These are phyloP conservation scores for Synanceia verrucosa DNA, from an alignment of 2,797 vertebrate species.

Conservation along the genomic window DNA sequence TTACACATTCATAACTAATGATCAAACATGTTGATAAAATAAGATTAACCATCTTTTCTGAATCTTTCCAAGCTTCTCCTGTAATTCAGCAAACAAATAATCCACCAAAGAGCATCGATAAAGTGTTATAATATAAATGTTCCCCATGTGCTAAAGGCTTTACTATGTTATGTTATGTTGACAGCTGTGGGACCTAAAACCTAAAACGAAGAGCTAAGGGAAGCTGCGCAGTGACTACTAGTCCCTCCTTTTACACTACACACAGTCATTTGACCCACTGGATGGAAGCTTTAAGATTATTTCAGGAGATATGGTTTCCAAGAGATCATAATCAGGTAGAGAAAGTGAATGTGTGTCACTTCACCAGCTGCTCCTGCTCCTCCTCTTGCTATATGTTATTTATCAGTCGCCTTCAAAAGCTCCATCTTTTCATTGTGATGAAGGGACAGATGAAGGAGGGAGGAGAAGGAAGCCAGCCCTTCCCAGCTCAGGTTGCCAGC, in stretches of 20 bases:
- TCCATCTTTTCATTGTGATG: constrained; percentile 36
- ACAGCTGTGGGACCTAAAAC: background rate
- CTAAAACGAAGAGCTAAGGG: background rate
- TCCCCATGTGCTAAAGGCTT: no score
- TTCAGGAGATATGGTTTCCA: background rate
- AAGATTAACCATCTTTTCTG: no score
- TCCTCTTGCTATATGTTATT: constrained; percentile 27
- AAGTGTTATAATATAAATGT: no score
- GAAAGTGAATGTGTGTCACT: background rate
- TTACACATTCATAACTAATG: no score
- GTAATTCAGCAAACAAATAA: no score
- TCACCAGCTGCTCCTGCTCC: constrained; percentile 27
- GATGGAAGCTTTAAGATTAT: background rate
- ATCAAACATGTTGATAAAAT: no score
- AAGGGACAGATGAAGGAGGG: constrained; percentile 38
- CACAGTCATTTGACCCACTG: background rate
- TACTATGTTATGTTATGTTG: no score
- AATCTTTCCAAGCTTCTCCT: no score
- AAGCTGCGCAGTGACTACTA: background rate
- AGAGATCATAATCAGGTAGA: background rate
- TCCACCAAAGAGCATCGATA: no score
- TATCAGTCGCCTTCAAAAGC: constrained; percentile 57
- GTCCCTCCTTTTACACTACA: background rate
- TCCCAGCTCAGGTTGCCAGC: constrained; percentile 63
- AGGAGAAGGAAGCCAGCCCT: constrained; percentile 7